phyloP scores from a whole-genome alignment of 2,113 vertebrate genomes.

The Aix galericulata region DNA sequence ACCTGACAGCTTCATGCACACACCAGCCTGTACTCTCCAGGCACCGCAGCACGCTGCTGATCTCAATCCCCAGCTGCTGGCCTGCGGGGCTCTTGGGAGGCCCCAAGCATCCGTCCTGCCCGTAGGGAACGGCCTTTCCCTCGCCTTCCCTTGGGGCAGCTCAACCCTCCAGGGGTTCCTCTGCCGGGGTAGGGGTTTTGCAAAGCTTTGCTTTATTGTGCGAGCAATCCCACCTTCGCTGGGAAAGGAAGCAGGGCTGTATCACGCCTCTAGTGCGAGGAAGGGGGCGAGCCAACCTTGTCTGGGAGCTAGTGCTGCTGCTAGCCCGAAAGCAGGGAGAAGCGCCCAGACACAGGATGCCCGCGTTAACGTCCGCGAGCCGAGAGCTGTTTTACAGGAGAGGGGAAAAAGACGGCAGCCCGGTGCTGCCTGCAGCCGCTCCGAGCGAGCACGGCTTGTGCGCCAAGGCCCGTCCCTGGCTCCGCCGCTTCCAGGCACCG shows the following conservation, averaged over 20 bases:
- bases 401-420: neutral
- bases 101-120: neutral
- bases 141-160: neutral
- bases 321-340: neutral
- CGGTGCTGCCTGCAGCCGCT: neutral
- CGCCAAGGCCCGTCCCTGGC: neutral
- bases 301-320: neutral
- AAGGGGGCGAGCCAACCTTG: neutral
- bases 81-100: neutral
- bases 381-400: neutral
- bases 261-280: neutral
- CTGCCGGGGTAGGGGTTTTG: neutral
- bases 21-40: fast-evolving
- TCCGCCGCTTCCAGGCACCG: neutral
- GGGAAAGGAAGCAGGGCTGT: neutral
- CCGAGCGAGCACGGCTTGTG: neutral
- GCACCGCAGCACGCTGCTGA: neutral
- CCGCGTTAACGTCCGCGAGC: neutral
- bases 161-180: neutral
- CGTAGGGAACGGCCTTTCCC: neutral
- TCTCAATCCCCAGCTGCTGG: neutral
- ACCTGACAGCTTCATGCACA: neutral
- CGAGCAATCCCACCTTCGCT: neutral
- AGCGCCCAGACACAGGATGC: neutral
- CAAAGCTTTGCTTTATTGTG: fast-evolving